These are phyloP conservation scores for Chlamydotis undulata DNA, from an alignment of 2,113 vertebrate genomes.

Conservation along the genomic window DNA sequence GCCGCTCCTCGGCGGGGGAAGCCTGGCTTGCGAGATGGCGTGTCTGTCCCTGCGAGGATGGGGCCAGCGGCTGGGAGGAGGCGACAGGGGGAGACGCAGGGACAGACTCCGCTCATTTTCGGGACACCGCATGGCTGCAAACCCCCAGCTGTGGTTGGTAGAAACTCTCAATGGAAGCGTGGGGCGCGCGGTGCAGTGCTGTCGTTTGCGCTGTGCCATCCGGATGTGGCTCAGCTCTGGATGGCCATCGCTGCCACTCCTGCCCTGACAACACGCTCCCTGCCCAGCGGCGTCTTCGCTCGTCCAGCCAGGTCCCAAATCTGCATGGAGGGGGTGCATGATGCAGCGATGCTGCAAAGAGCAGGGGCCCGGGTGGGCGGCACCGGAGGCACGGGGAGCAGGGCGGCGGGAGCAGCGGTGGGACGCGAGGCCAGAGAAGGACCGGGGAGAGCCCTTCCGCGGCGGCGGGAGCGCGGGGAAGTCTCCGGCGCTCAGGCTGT, in stretches of 20 bases:
- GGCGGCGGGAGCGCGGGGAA: constrained; percentile 57
- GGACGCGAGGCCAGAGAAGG: background rate
- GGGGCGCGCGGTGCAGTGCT: fast-evolving
- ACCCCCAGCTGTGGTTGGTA: background rate
- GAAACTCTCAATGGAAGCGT: fast-evolving
- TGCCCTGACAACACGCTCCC: background rate
- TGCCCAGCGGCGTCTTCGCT: fast-evolving
- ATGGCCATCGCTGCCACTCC: fast-evolving
- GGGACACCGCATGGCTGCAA: background rate
- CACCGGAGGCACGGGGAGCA: background rate
- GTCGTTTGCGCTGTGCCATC: fast-evolving
- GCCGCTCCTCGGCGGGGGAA: fast-evolving
- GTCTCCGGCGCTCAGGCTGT: constrained; percentile 84
- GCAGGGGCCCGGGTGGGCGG: background rate
- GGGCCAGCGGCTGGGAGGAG: background rate
- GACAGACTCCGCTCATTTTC: background rate
- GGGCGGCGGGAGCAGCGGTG: background rate
- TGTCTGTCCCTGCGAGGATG: background rate
- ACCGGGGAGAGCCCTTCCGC: background rate
- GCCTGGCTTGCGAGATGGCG: background rate
- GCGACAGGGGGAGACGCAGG: fast-evolving
- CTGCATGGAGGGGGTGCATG: fast-evolving
- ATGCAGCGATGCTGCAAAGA: background rate
- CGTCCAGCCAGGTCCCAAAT: fast-evolving
- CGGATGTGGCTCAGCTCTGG: fast-evolving